A percentile compares a stretch with the other conserved stretches of the same genome.
These are phyloP conservation scores for Alectura lathami DNA, from an alignment of 2,113 vertebrate species.

Conservation along the genomic window DNA sequence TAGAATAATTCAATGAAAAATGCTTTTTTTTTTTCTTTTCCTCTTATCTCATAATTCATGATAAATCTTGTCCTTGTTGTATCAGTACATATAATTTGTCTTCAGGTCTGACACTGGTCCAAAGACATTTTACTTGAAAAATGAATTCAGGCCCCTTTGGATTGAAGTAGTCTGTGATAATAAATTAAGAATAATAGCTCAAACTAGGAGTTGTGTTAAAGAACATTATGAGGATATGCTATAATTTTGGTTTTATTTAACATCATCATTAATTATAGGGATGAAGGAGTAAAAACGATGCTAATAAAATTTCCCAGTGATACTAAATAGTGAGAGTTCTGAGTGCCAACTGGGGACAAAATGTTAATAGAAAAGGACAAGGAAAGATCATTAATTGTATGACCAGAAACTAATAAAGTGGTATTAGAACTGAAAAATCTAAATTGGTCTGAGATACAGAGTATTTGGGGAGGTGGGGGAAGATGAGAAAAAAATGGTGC, in stretches of 20 bases:
- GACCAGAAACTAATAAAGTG: background rate
- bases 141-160: background rate
- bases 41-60: background rate
- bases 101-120: background rate
- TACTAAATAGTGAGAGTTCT: constrained; percentile 16
- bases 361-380: constrained; percentile 24
- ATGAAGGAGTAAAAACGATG: constrained; percentile 3
- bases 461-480: background rate
- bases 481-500: background rate
- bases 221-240: background rate
- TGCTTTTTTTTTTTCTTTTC: background rate
- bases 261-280: background rate
- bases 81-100: background rate
- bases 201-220: background rate
- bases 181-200: constrained; percentile 7
- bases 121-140: background rate
- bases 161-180: background rate
- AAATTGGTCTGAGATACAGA: background rate
- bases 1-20: background rate
- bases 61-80: background rate
- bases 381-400: constrained; percentile 4
- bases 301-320: background rate
- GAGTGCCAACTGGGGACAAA: background rate
- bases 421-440: background rate
- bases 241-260: constrained; percentile 34